Percentiles rank a stretch among this genome's conserved stretches.
Evolutionary conservation across 2,797 vertebrate genomes (phyloP).

Genomic region (Enteromius argenteus): DNA sequence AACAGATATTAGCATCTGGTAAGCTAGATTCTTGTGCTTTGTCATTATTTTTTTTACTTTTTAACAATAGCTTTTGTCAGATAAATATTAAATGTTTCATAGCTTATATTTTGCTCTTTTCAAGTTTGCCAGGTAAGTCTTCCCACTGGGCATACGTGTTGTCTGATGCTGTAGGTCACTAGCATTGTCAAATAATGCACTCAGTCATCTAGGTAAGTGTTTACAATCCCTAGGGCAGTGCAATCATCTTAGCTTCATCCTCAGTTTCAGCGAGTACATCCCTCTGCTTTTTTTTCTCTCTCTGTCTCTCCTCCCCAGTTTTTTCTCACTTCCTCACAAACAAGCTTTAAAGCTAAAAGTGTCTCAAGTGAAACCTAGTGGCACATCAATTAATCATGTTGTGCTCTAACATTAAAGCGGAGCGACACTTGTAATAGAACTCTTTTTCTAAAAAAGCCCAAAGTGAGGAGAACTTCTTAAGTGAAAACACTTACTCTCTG

Average conservation of each 20-base stretch:
- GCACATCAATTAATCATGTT: constrained; percentile 50
- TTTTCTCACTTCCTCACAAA: not conserved
- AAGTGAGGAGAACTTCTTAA: constrained; percentile 21
- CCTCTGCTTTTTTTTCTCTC: constrained; percentile 2
- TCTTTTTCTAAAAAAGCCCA: constrained; percentile 33
- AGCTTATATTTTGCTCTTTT: not conserved
- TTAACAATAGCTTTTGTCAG: not conserved
- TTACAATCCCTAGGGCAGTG: constrained; percentile 24
- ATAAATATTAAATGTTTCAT: not conserved
- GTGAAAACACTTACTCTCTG: constrained; percentile 10
- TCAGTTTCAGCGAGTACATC: constrained; percentile 31
- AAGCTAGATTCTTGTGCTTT: not conserved
- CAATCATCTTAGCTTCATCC: constrained; percentile 22
- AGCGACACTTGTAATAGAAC: constrained; percentile 38
- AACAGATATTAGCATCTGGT: not conserved
- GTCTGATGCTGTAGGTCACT: not conserved
- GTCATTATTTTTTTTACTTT: not conserved
- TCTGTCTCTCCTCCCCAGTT: not conserved
- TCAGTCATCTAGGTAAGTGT: constrained; percentile 14
- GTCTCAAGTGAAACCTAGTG: constrained; percentile 46
- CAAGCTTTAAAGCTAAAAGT: constrained; percentile 29
- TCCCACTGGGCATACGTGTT: not conserved
- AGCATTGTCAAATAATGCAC: not conserved
- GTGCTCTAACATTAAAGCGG: constrained; percentile 38
- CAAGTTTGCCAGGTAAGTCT: not conserved